phyloP scores from a whole-genome alignment of 2,113 vertebrate species.

The Redunca redunca region DNA sequence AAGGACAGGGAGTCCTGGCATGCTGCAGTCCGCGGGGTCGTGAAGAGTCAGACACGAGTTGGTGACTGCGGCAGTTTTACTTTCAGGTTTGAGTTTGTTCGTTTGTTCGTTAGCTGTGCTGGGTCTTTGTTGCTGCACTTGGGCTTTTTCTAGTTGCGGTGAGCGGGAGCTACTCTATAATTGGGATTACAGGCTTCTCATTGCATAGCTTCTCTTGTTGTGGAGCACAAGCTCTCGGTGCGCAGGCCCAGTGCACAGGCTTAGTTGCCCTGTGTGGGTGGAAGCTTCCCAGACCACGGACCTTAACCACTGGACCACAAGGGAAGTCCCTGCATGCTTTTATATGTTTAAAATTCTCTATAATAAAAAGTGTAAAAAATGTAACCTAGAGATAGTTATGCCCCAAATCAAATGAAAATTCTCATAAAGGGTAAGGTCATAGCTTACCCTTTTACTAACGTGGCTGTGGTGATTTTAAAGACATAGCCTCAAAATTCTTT shows the following conservation, averaged over 20 bases:
- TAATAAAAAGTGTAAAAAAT: background rate
- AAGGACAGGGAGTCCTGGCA: background rate
- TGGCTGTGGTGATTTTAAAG: background rate
- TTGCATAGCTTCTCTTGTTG: background rate
- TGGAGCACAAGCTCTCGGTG: background rate
- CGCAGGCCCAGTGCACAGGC: background rate
- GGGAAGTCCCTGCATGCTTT: background rate
- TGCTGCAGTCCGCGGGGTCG: background rate
- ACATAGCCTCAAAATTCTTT: background rate
- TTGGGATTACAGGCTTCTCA: background rate
- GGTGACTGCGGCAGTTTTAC: background rate
- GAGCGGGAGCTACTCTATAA: rapidly evolving
- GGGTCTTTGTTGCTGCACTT: background rate
- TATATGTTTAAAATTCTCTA: background rate
- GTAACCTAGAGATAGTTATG: background rate
- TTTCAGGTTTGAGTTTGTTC: background rate
- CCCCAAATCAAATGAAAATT: background rate
- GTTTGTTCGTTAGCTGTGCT: background rate
- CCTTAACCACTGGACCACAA: background rate
- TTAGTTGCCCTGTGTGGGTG: background rate
- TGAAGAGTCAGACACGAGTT: background rate
- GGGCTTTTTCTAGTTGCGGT: background rate
- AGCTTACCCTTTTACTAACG: background rate
- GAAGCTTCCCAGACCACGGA: background rate
- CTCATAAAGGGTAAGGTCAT: background rate